Conservation (phyloP, 2,113 vertebrate genomes). For the Erinaceus europaeus region DNA sequence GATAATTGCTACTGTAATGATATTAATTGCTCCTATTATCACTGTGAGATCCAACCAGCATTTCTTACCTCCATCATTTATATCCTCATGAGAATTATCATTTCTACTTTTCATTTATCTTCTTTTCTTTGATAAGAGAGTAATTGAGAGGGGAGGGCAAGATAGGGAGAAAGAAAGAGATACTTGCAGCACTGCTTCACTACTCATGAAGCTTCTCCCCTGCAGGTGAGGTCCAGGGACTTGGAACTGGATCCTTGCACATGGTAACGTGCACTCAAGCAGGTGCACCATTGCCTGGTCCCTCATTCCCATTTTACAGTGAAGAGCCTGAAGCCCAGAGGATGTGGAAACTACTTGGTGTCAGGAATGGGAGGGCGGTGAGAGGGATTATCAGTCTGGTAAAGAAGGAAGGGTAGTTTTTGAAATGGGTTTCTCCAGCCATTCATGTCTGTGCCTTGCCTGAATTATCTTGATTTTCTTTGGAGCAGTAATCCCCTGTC, state of each 20-base stretch:
- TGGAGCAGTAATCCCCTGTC: neutral
- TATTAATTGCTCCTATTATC: neutral
- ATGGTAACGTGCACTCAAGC: too few species aligned
- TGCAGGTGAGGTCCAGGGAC: too few species aligned
- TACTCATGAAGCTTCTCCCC: too few species aligned
- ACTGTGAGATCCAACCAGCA: neutral
- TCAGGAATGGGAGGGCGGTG: too few species aligned
- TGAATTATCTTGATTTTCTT: constrained; percentile 24
- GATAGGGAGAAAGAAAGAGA: too few species aligned
- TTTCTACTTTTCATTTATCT: too few species aligned
- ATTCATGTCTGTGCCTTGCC: neutral
- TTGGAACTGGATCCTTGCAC: too few species aligned
- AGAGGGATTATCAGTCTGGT: neutral
- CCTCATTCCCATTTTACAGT: constrained; percentile 6
- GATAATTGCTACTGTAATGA: neutral
- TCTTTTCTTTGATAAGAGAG: too few species aligned
- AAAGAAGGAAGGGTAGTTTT: neutral
- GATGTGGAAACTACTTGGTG: too few species aligned
- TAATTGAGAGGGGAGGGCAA: too few species aligned
- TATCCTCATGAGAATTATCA: neutral
- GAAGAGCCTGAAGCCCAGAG: neutral
- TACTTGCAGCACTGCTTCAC: too few species aligned
- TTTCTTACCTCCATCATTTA: neutral
- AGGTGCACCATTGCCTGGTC: too few species aligned
- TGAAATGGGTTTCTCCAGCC: neutral